Base-by-base conservation (phyloP, 53 echinoderm and acorn worm species). In the Astropecten irregularis region DNA sequence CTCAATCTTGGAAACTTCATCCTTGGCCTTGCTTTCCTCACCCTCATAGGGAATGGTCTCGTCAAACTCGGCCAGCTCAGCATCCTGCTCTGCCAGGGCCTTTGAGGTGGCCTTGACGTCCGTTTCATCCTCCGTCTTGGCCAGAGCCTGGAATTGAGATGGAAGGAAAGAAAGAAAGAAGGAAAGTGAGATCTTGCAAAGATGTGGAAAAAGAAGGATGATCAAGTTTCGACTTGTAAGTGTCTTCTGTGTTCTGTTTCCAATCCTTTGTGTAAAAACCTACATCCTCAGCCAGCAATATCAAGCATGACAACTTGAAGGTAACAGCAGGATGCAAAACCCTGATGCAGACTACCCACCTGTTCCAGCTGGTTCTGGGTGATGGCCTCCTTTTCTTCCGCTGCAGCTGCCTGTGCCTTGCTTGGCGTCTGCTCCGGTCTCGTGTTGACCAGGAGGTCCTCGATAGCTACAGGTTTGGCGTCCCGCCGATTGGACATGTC, bases 31-130 rank as follows among this genome's bases (percentile, higher is more conserved):
- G 55, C 73, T 85, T 30, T 95, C 95, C 76, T 95, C 85, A 31
- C 97, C 96, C 73, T 96, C 97, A n/a, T 91, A 93, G 19, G 97
- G 96, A 56, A 96, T 96, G 72, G 83, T 88, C 77, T 96, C 97
- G 46, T 96, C 97, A 90, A 96, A 96, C 77, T 96, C 97, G 11
- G 94, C 97, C 73, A 96, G 83, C 55, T 93, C 97, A 0, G 97
- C 97, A 35, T 91, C 94, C 51, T 94, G 97, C 68, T 96, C 97
- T 0, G 97, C 97, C 16, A 94, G 97, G 40, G 97, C 97, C 89
- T 88, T 96, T 48, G 97, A 89, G n/a, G 97, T 92, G 15, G 97
- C 97, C 46, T 74, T 62, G 25, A 96, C 97, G 36, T 96, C 97
- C 1, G 94, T 89, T 44, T 96, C 97, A n/a, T 96, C 97, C 57